Percentiles rank a stretch among this genome's conserved stretches.
Conservation (phyloP, 2,113 vertebrate genomes). For the Podiceps cristatus region DNA sequence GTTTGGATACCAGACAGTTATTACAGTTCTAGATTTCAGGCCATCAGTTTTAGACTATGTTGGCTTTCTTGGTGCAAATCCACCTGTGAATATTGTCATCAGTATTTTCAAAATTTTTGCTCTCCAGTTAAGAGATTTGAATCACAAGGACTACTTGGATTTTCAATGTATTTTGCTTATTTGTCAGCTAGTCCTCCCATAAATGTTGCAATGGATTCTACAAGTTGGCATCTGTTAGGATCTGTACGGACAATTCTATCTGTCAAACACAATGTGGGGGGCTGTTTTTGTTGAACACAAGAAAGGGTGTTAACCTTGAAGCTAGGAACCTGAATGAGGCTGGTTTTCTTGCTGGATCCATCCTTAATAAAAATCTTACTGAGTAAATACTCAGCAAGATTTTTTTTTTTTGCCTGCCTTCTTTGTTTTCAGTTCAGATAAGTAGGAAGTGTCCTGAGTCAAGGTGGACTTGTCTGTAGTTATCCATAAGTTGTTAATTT, state of each 20-base stretch:
- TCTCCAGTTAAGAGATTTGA: not conserved
- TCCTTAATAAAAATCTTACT: not conserved
- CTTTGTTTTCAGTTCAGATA: not conserved
- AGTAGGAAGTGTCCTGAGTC: accelerated
- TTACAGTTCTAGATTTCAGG: not conserved
- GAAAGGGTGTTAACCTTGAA: not conserved
- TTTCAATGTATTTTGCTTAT: not conserved
- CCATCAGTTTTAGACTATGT: not conserved
- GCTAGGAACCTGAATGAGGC: not conserved
- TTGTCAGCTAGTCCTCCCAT: not conserved
- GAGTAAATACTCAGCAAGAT: not conserved
- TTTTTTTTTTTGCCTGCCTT: not conserved
- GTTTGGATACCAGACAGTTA: not conserved
- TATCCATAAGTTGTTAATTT: not conserved
- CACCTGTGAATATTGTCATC: not conserved
- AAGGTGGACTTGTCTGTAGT: accelerated
- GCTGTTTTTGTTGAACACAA: not conserved
- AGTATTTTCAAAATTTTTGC: not conserved
- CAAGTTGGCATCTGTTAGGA: not conserved
- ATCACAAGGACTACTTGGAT: not conserved
- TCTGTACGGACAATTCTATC: not conserved
- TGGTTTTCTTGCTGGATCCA: not conserved
- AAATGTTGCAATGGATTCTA: not conserved
- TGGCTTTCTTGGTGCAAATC: not conserved
- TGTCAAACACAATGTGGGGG: not conserved